Conservation (phyloP, 2,888 invertebrate genomes). For the Lamellibrachia columna region DNA sequence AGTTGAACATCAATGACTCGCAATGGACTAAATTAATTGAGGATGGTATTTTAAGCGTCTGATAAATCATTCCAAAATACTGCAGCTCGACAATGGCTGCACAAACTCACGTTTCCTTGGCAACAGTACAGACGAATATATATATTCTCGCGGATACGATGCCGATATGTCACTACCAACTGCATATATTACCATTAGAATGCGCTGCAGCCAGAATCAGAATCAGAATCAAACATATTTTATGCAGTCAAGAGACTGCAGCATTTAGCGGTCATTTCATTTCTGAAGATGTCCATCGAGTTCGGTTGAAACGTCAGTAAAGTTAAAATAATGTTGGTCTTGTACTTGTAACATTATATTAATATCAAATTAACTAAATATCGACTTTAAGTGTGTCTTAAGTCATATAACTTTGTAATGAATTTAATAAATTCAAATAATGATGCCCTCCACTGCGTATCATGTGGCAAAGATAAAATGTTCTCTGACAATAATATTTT, state of each 20-base stretch:
- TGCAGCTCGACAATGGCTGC: too few relatives aligned
- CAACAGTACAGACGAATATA: not conserved
- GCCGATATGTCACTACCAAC: not conserved
- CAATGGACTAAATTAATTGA: too few relatives aligned
- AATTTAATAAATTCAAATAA: too few relatives aligned
- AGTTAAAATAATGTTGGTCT: not conserved
- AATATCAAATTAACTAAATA: not conserved
- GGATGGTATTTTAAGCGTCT: too few relatives aligned
- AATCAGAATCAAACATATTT: not conserved
- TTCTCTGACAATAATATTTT: not conserved
- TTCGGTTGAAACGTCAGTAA: not conserved
- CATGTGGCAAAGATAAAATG: too few relatives aligned
- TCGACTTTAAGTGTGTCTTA: not conserved
- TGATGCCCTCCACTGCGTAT: too few relatives aligned
- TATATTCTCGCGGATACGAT: not conserved
- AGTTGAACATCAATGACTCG: too few relatives aligned
- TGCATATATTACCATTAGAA: not conserved
- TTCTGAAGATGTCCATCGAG: too few relatives aligned
- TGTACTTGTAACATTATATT: not conserved
- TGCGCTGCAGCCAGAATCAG: not conserved
- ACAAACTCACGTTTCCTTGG: not conserved
- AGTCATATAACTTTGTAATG: not conserved
- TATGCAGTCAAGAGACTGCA: not conserved
- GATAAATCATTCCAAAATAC: too few relatives aligned
- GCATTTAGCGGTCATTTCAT: too few relatives aligned